A percentile compares a stretch with the other conserved stretches of the same genome.
These are phyloP conservation scores for Polyommatus icarus DNA, from an alignment of 2,888 invertebrate genomes.

Conservation along the genomic window DNA sequence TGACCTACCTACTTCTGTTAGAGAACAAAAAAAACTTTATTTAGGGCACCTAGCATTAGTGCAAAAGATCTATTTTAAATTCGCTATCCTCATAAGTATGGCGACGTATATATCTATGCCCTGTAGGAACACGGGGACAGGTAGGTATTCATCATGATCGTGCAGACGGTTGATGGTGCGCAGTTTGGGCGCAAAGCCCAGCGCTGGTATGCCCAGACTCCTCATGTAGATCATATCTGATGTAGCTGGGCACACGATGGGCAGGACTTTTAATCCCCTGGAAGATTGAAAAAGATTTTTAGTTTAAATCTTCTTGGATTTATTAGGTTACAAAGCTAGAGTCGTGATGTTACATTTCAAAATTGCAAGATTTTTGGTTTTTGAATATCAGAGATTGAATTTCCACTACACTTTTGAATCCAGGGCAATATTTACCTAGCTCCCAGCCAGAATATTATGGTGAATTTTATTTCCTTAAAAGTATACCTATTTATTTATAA, in stretches of 20 bases:
- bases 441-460: no score
- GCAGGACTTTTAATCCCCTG: conserved; percentile 53
- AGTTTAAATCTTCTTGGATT: not conserved
- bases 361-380: no score
- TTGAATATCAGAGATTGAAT: no score
- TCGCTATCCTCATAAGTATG: conserved; percentile 38
- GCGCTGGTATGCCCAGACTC: conserved; percentile 56
- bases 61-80: not conserved
- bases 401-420: no score
- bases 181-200: conserved; percentile 57
- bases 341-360: no score
- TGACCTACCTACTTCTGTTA: no score
- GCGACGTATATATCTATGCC: conserved; percentile 56
- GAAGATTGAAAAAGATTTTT: conserved; percentile 38
- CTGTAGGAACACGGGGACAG: conserved; percentile 52
- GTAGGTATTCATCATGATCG: conserved; percentile 54
- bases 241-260: conserved; percentile 55
- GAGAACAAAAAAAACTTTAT: no score
- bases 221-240: conserved; percentile 58
- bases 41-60: not conserved
- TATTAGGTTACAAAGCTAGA: no score
- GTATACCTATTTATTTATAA: no score
- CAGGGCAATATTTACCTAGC: no score
- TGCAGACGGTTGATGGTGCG: conserved; percentile 50
- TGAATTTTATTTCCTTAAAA: no score